These are phyloP conservation scores for Anoplolepis gracilipes DNA, from an alignment of 1,140 invertebrate genomes.

Conservation along the genomic window DNA sequence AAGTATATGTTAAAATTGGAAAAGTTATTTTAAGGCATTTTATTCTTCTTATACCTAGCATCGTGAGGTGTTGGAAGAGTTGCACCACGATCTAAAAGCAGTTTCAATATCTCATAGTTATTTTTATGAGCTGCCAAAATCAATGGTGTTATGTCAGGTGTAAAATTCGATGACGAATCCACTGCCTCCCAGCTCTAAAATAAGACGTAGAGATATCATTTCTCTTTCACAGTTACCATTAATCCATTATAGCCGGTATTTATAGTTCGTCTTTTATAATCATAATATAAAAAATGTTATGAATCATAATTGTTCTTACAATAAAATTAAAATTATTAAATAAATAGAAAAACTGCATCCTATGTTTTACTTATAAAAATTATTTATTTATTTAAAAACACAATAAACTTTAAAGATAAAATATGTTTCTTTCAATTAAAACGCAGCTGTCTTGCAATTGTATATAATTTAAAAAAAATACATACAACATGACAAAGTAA, in stretches of 20 bases:
- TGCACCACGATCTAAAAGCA: constrained; percentile 94
- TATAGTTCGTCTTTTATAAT: no score
- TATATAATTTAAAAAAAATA: not conserved
- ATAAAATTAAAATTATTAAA: not conserved
- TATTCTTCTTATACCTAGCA: constrained; percentile 89
- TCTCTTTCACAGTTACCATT: not conserved
- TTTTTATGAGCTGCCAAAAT: constrained; percentile 96
- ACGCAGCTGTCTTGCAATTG: not conserved
- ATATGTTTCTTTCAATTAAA: not conserved
- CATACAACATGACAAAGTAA: not conserved
- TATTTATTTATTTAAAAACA: not conserved
- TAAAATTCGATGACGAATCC: constrained; percentile 94
- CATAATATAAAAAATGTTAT: not conserved
- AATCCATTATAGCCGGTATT: not conserved
- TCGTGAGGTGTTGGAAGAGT: constrained; percentile 95
- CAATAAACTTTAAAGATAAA: not conserved
- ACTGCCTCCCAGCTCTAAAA: constrained; percentile 94
- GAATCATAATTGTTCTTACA: not conserved
- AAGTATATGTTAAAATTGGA: not conserved
- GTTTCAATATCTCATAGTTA: constrained; percentile 97
- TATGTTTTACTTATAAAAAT: not conserved
- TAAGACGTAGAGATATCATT: not conserved
- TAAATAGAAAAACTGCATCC: not conserved
- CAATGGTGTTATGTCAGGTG: constrained; percentile 95
- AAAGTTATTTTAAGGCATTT: not conserved